Conservation (phyloP, 2,113 vertebrate species). For the Zosterops lateralis region DNA sequence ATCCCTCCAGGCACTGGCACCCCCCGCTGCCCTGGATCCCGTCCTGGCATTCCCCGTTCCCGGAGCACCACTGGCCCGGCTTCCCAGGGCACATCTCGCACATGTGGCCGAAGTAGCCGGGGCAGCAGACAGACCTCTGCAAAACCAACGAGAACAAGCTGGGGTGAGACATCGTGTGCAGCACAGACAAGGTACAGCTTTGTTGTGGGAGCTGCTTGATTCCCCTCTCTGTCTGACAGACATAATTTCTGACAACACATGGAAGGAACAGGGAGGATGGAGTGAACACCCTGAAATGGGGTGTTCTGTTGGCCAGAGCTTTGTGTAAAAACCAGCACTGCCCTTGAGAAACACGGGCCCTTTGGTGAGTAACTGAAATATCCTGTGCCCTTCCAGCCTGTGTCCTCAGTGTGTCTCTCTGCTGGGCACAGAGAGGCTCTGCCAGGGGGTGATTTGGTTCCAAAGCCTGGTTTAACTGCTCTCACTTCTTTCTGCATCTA, state of each 20-base stretch:
- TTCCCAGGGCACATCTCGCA: conserved; percentile 90
- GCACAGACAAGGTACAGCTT: neutral
- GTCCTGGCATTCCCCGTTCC: conserved; percentile 88
- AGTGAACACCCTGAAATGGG: neutral
- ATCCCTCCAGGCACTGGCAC: conserved; percentile 91
- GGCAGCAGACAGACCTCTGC: conserved; percentile 86
- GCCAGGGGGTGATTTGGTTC: neutral
- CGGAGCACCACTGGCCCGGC: conserved; percentile 81
- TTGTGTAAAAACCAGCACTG: neutral
- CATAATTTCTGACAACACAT: fast-evolving
- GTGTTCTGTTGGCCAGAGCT: neutral
- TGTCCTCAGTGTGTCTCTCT: neutral
- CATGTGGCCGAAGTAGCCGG: conserved; percentile 87
- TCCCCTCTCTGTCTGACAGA: neutral
- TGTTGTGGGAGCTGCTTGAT: neutral
- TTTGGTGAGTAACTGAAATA: neutral
- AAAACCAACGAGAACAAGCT: neutral
- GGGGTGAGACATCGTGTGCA: neutral
- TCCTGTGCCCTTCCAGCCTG: neutral
- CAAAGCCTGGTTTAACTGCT: neutral
- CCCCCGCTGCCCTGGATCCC: conserved; percentile 82
- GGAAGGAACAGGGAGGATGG: neutral
- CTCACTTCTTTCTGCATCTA: neutral
- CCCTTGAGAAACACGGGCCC: neutral
- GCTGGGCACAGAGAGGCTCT: neutral